Evolutionary conservation across 2,113 vertebrate genomes (phyloP).

Genomic region (Gallinago media): DNA sequence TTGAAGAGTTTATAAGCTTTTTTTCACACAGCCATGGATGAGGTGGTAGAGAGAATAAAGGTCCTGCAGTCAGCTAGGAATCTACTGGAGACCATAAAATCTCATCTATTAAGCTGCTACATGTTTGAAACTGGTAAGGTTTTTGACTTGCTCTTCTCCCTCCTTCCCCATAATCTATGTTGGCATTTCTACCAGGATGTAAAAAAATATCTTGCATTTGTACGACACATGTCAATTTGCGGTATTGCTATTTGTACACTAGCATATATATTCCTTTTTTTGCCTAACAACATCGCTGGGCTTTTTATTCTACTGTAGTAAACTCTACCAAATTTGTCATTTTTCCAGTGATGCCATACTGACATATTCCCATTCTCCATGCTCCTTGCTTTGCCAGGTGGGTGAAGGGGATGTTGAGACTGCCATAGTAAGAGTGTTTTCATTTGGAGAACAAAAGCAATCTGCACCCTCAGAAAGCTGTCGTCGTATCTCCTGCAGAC

Average conservation of each 20-base stretch:
- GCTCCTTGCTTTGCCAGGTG: slow-evolving; percentile 9
- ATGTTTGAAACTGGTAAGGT: background rate
- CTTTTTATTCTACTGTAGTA: background rate
- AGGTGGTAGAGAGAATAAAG: background rate
- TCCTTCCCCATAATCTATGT: background rate
- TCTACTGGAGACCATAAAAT: background rate
- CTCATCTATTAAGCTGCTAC: background rate
- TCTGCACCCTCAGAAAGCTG: slow-evolving; percentile 55
- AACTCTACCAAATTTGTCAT: background rate
- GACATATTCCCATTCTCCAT: background rate
- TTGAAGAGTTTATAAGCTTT: background rate
- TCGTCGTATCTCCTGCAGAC: slow-evolving; percentile 26
- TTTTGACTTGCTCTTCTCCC: background rate
- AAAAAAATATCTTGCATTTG: background rate
- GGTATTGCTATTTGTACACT: background rate
- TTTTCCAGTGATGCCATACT: background rate
- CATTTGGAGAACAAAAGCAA: slow-evolving; percentile 66
- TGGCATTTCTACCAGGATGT: background rate
- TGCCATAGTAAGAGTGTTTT: slow-evolving; percentile 49
- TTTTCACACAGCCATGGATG: background rate
- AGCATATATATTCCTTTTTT: background rate
- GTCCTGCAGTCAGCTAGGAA: background rate
- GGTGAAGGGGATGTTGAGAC: slow-evolving; percentile 49
- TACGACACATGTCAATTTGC: background rate
- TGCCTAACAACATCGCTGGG: background rate